A percentile compares a stretch with the other conserved stretches of the same genome.
Conservation (phyloP, 2,797 vertebrate genomes). For the Acipenser transmontanus region DNA sequence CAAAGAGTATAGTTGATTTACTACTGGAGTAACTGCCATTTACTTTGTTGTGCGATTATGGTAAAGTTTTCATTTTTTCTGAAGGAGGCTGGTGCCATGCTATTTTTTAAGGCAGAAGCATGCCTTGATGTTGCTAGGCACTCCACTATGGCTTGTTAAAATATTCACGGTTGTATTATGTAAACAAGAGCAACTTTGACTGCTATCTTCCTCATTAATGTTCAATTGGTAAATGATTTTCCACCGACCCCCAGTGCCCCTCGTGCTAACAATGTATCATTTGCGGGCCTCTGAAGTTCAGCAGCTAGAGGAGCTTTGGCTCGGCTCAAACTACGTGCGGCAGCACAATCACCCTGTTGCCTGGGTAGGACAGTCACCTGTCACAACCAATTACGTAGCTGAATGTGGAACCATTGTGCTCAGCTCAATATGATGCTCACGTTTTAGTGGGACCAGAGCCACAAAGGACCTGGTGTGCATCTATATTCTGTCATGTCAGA, state of each 20-base stretch:
- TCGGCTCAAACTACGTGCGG: conserved; percentile 47
- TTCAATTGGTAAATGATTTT: conserved; percentile 42
- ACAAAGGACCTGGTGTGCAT: conserved; percentile 29
- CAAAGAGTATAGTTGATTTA: too few relatives aligned
- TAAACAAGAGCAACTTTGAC: conserved; percentile 27
- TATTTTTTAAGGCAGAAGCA: not conserved
- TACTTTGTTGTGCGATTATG: too few relatives aligned
- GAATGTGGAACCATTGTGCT: conserved; percentile 49
- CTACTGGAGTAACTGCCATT: too few relatives aligned
- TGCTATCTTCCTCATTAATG: conserved; percentile 56
- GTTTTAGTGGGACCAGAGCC: conserved; percentile 35
- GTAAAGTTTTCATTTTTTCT: not conserved
- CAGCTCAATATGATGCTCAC: conserved; percentile 30
- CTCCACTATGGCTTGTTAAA: conserved; percentile 7
- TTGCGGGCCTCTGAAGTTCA: conserved; percentile 42
- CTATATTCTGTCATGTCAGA: conserved; percentile 17
- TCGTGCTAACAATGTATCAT: conserved; percentile 42
- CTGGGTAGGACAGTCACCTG: conserved; percentile 45
- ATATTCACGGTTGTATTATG: conserved; percentile 26
- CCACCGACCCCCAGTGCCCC: conserved; percentile 43
- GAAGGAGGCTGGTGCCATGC: not conserved
- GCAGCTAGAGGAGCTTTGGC: conserved; percentile 25
- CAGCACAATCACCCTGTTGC: conserved; percentile 42
- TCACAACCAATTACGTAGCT: conserved; percentile 63
- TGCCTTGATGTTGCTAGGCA: not conserved